These are phyloP conservation scores for Myotis yumanensis DNA, from an alignment of 2,113 vertebrate species.

Conservation along the genomic window DNA sequence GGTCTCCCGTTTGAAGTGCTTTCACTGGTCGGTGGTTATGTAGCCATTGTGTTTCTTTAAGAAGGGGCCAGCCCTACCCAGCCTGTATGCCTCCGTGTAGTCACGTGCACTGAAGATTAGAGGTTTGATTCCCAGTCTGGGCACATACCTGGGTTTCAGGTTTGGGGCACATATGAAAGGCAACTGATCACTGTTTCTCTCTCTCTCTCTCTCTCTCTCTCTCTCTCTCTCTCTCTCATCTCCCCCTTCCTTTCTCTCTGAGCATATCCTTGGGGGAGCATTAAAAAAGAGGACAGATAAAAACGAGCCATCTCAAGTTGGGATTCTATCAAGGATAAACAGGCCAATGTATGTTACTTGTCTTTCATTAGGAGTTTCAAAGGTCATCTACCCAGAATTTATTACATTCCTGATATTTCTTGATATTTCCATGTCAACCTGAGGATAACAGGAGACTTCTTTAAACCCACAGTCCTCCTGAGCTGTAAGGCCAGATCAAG, in stretches of 20 bases:
- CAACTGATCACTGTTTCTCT: too few species aligned
- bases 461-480: neutral
- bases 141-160: too few species aligned
- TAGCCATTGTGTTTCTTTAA: neutral
- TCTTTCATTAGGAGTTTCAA: constrained; percentile 6
- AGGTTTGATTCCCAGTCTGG: too few species aligned
- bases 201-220: too few species aligned
- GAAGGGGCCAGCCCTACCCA: neutral
- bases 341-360: neutral
- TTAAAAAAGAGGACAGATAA: neutral
- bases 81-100: too few species aligned
- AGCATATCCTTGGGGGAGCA: too few species aligned
- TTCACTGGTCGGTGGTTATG: neutral
- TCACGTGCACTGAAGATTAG: too few species aligned
- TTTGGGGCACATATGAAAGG: too few species aligned
- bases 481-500: neutral
- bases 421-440: neutral
- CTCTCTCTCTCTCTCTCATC: too few species aligned
- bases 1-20: neutral
- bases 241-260: too few species aligned
- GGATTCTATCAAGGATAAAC: neutral
- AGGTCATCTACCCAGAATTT: neutral
- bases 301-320: neutral
- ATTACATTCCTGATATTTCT: neutral
- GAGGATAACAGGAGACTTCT: neutral